phyloP scores from a whole-genome alignment of 2,888 invertebrate species.

The Drosophila sordidula region DNA sequence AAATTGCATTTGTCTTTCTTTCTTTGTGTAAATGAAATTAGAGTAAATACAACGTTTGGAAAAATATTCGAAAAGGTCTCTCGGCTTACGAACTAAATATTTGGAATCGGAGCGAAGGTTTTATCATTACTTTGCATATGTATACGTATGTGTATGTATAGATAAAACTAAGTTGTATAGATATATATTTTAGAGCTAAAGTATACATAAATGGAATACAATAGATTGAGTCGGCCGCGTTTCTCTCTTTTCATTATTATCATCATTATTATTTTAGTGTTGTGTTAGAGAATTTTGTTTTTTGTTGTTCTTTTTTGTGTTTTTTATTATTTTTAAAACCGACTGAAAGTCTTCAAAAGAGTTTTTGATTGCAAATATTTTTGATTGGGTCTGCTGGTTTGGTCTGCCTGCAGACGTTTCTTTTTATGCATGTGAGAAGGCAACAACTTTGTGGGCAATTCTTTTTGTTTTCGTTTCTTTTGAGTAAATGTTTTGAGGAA shows the following conservation, averaged over 20 bases:
- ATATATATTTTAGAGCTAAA: slow-evolving; percentile 46
- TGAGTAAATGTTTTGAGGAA: slow-evolving; percentile 32
- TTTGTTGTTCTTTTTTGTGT: slow-evolving; percentile 16
- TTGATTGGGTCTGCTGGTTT: slow-evolving; percentile 62
- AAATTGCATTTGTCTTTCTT: slow-evolving; percentile 63
- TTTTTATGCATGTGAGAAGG: slow-evolving; percentile 58
- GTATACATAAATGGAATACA: slow-evolving; percentile 68
- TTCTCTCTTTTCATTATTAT: slow-evolving; percentile 24
- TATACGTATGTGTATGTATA: slow-evolving; percentile 36
- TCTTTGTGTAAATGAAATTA: slow-evolving; percentile 29
- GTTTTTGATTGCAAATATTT: slow-evolving; percentile 54
- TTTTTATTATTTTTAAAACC: slow-evolving; percentile 53
- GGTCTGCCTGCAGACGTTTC: slow-evolving; percentile 76
- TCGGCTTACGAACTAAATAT: slow-evolving; percentile 68
- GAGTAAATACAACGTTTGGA: slow-evolving; percentile 57
- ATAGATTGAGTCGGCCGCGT: slow-evolving; percentile 46
- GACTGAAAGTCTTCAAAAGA: slow-evolving; percentile 59
- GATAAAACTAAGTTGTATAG: slow-evolving; percentile 54
- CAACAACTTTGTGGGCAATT: slow-evolving; percentile 50
- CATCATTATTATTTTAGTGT: slow-evolving; percentile 26
- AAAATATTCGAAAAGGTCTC: slow-evolving; percentile 56
- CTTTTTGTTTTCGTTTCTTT: slow-evolving; percentile 15
- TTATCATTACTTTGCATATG: slow-evolving; percentile 42
- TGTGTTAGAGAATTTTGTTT: slow-evolving; percentile 43
- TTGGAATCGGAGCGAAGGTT: slow-evolving; percentile 79